Percentiles rank a stretch among this genome's conserved stretches.
Evolutionary conservation across 2,888 invertebrate species (phyloP).

Genomic region (Nemoura dubitans): DNA sequence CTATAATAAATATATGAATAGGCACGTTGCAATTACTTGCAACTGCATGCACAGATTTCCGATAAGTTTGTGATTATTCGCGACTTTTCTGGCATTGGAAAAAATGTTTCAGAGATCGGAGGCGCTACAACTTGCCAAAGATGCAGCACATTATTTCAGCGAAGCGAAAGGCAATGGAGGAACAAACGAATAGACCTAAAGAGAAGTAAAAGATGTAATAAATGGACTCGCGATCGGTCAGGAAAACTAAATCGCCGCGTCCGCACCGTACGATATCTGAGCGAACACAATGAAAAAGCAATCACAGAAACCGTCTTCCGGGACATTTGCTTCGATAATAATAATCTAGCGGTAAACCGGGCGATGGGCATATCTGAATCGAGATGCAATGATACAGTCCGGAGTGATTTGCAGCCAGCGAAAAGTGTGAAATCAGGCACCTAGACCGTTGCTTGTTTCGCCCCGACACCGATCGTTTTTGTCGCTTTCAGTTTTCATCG

Average conservation of each 20-base stretch:
- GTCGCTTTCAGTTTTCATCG: too few relatives aligned
- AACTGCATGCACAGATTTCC: too few relatives aligned
- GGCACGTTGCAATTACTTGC: too few relatives aligned
- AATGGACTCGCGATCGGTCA: background rate
- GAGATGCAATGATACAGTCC: background rate
- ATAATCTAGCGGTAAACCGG: background rate
- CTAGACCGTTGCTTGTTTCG: too few relatives aligned
- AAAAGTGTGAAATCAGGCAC: too few relatives aligned
- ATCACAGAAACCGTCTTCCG: background rate
- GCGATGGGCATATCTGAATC: background rate
- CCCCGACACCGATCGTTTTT: too few relatives aligned
- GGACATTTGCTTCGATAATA: background rate
- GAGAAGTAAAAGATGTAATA: background rate
- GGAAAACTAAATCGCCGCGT: background rate
- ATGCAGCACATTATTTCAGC: background rate
- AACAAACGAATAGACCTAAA: background rate
- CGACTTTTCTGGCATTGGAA: too few relatives aligned
- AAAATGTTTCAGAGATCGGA: background rate
- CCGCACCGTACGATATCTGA: background rate
- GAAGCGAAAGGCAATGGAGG: background rate
- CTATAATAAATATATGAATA: too few relatives aligned
- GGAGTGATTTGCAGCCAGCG: background rate
- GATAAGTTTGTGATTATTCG: too few relatives aligned
- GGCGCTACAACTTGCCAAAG: background rate
- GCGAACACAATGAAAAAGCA: background rate